Evolutionary conservation across 1,140 invertebrate genomes (phyloP), one percentile per base, ranked within the genome.

Genomic region (Drosophila subpulchrella): DNA sequence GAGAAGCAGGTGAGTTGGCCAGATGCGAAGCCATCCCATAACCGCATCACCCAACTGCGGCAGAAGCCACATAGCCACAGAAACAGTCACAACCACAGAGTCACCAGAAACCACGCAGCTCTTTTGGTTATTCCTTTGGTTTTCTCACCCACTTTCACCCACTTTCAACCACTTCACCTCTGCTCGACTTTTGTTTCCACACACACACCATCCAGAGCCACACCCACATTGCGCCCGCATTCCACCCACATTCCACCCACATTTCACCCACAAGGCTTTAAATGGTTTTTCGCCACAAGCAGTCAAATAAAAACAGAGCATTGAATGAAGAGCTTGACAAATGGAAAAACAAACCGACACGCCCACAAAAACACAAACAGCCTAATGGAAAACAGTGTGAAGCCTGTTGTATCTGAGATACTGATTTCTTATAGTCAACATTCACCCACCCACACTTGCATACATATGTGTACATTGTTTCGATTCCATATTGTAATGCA

Each of bases 1-100:
- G 97, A 97, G 83, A 97, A 97, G 91, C 96, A 97, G 92, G 96
- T 97, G 48, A 93, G 32, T 34, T 34, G 12, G 44, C 44, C 44
- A 24, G 11, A 7, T 48, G 27, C n/a, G 47, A 50, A 50, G 47
- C 27, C 27, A 15, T 32, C 47, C 0, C 24, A 24, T 41, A 4
- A 8, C 17, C 17, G 41, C 42, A 44, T 24, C 47, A 30, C 13
- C 47, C 47, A 50, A n/a, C 50, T 34, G 47, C 41, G 94, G 30
- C 27, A 42, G 51, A 57, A 48, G 34, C 41, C 55, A 30, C 55
- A 48, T 20, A 13, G 44, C 24, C 57, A 47, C 30, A 30, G 42
- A 27, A 36, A 59, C 27, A 41, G 36, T 44, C 50, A 53, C 34
- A 34, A 36, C 56, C 47, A 57, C 47, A 34, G 32, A 68, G 62